Conservation (phyloP, 2,888 invertebrate species). For the Lamellibrachia columna region DNA sequence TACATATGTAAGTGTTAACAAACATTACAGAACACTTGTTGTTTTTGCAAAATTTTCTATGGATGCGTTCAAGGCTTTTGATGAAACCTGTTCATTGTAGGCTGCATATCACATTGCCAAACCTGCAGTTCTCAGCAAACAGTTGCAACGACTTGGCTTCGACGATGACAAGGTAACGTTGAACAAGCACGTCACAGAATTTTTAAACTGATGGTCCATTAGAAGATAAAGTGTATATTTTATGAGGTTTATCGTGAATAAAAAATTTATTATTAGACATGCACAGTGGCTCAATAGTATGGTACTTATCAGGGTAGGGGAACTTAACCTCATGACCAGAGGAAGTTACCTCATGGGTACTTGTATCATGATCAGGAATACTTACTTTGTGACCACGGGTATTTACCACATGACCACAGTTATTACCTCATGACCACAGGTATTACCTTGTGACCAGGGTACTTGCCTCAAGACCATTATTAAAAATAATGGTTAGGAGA, state of each 20-base stretch:
- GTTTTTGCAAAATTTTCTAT: too few species aligned
- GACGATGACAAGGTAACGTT: slow-evolving; percentile 57
- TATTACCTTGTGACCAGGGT: background rate
- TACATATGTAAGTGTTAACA: background rate
- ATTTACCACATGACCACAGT: background rate
- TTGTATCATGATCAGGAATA: background rate
- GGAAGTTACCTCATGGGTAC: background rate
- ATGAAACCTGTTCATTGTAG: slow-evolving; percentile 39
- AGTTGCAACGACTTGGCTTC: slow-evolving; percentile 57
- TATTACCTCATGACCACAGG: background rate
- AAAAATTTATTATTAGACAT: too few species aligned
- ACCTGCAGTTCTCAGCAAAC: slow-evolving; percentile 58
- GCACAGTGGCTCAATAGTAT: too few species aligned
- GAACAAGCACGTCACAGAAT: background rate
- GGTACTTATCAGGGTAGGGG: too few species aligned
- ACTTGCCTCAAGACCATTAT: background rate
- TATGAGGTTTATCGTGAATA: too few species aligned
- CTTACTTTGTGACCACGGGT: background rate
- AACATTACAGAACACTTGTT: background rate
- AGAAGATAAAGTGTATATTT: too few species aligned
- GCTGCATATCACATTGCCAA: slow-evolving; percentile 65
- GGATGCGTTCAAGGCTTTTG: background rate
- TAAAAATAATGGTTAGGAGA: background rate
- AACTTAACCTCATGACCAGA: too few species aligned
- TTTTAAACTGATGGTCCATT: too few species aligned